phyloP scores from a whole-genome alignment of 2,888 invertebrate genomes.

The Drosophila greeni region DNA sequence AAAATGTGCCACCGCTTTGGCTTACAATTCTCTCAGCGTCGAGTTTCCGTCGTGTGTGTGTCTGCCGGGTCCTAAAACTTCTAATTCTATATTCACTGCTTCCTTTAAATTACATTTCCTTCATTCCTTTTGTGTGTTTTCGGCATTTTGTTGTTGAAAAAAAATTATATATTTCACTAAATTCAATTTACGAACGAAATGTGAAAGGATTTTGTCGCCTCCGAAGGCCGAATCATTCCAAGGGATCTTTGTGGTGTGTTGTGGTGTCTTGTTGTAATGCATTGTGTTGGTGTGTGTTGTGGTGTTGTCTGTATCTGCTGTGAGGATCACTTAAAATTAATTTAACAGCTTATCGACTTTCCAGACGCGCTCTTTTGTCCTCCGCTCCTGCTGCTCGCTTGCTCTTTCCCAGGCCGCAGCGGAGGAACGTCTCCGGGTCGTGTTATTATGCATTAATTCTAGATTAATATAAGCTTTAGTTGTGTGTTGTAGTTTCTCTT shows the following conservation, averaged over 20 bases:
- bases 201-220: conserved; percentile 21
- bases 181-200: conserved; percentile 40
- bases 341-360: conserved; percentile 52
- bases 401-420: neutral
- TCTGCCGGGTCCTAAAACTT: neutral
- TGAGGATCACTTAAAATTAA: conserved; percentile 52
- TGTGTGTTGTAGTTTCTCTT: conserved; percentile 26
- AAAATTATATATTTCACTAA: conserved; percentile 32
- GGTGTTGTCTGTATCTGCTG: conserved; percentile 13
- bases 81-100: conserved; percentile 7
- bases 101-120: neutral
- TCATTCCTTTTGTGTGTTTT: neutral
- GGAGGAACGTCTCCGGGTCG: conserved; percentile 10
- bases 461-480: conserved; percentile 29
- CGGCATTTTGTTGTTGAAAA: neutral
- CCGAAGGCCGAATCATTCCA: conserved; percentile 7
- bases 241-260: neutral
- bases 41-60: neutral
- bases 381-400: neutral
- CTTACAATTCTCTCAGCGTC: conserved; percentile 18
- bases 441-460: conserved; percentile 21
- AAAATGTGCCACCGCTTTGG: conserved; percentile 29
- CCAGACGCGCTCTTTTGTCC: conserved; percentile 5
- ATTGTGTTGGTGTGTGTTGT: neutral
- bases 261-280: conserved; percentile 4